These are phyloP conservation scores for Leptinotarsa rubiginosa DNA, from an alignment of 2,888 invertebrate species.

Conservation along the genomic window DNA sequence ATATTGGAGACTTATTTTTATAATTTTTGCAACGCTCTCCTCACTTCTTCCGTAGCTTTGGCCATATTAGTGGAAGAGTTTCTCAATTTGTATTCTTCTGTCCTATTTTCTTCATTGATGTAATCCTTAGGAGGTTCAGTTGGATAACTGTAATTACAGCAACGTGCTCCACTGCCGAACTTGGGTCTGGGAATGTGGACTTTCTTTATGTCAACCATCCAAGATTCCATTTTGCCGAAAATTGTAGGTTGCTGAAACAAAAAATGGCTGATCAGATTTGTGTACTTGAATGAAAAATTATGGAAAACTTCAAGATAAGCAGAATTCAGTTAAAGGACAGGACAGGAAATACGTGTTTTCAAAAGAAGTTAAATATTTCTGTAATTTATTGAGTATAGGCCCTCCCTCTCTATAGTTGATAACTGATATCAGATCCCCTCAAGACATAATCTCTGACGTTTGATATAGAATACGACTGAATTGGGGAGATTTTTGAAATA, in stretches of 20 bases:
- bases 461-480: too few relatives aligned
- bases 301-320: too few relatives aligned
- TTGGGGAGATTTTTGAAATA: too few relatives aligned
- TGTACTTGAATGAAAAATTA: too few relatives aligned
- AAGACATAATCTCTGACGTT: too few relatives aligned
- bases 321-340: too few relatives aligned
- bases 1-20: constrained; percentile 63
- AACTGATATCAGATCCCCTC: too few relatives aligned
- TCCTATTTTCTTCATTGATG: constrained; percentile 70
- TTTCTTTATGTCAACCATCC: constrained; percentile 86
- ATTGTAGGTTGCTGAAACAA: not conserved
- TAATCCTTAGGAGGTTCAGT: constrained; percentile 85
- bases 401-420: too few relatives aligned
- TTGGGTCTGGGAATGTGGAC: constrained; percentile 88
- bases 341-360: too few relatives aligned
- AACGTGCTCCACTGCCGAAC: constrained; percentile 73
- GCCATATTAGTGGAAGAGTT: constrained; percentile 68
- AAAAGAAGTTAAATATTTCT: too few relatives aligned
- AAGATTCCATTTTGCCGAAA: constrained; percentile 77
- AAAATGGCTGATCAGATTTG: not conserved
- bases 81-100: constrained; percentile 69
- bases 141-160: constrained; percentile 70
- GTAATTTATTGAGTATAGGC: too few relatives aligned
- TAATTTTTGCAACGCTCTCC: constrained; percentile 81
- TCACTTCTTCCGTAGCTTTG: constrained; percentile 81